Evolutionary conservation across 2,797 vertebrate genomes (phyloP).

Genomic region (Pseudotriccus pelzelni): DNA sequence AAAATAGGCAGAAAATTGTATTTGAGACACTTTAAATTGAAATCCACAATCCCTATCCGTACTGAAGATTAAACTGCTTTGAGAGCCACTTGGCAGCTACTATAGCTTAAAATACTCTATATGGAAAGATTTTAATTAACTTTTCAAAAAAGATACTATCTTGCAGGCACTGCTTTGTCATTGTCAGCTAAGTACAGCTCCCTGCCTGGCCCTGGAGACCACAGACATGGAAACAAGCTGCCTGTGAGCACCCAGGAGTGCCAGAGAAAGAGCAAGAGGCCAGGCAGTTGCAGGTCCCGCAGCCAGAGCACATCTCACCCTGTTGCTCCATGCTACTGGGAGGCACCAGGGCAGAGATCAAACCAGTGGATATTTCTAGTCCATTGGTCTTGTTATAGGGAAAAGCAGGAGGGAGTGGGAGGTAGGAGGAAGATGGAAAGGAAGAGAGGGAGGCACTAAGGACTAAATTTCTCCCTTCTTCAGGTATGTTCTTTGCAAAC

Average conservation of each 20-base stretch:
- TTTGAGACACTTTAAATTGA: background rate
- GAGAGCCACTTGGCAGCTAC: background rate
- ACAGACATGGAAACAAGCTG: background rate
- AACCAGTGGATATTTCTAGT: background rate
- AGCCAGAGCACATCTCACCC: background rate
- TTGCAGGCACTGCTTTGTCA: background rate
- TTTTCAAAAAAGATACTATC: background rate
- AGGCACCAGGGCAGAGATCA: background rate
- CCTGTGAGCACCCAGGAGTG: background rate
- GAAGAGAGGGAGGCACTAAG: background rate
- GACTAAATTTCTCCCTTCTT: background rate
- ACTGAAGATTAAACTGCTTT: background rate
- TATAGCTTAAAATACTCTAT: background rate
- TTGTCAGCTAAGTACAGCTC: background rate
- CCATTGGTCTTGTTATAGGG: background rate
- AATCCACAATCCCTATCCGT: background rate
- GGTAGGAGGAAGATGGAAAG: background rate
- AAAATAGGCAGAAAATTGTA: background rate
- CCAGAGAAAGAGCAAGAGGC: background rate
- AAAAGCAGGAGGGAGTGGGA: background rate
- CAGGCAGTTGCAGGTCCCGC: accelerated
- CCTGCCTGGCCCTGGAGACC: background rate
- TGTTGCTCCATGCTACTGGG: accelerated
- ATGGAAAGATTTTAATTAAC: background rate
- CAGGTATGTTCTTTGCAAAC: background rate